Percentiles rank a stretch among this genome's conserved stretches.
Evolutionary conservation across 2,888 invertebrate genomes (phyloP).

Genomic region (Cerastis leucographa): DNA sequence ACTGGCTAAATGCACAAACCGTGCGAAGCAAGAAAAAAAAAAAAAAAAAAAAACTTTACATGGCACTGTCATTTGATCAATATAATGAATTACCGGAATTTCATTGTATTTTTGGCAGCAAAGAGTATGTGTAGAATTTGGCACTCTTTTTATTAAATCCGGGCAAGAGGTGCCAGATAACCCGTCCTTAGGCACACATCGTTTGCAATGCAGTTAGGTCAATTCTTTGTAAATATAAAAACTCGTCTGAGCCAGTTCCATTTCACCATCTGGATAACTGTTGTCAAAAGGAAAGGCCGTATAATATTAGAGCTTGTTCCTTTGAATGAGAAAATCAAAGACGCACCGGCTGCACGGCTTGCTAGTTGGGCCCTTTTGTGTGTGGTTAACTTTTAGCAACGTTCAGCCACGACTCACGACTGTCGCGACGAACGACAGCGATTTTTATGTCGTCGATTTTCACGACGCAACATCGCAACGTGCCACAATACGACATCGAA

Average conservation of each 20-base stretch:
- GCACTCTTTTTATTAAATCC: neutral
- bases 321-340: neutral
- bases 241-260: neutral
- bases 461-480: neutral
- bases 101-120: neutral
- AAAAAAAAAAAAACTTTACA: too few species aligned
- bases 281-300: neutral
- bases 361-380: neutral
- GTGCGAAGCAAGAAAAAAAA: too few species aligned
- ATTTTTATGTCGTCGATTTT: neutral
- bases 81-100: neutral
- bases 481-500: neutral
- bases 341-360: neutral
- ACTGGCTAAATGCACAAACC: too few species aligned
- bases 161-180: slow-evolving; percentile 22
- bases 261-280: neutral
- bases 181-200: neutral
- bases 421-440: neutral
- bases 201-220: neutral
- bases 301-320: neutral
- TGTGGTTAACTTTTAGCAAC: neutral
- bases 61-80: neutral
- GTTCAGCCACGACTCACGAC: neutral
- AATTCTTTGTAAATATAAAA: neutral
- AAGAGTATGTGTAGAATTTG: slow-evolving; percentile 11